Conservation (phyloP, 1,140 invertebrate genomes). For the Bombus sibiricus region DNA sequence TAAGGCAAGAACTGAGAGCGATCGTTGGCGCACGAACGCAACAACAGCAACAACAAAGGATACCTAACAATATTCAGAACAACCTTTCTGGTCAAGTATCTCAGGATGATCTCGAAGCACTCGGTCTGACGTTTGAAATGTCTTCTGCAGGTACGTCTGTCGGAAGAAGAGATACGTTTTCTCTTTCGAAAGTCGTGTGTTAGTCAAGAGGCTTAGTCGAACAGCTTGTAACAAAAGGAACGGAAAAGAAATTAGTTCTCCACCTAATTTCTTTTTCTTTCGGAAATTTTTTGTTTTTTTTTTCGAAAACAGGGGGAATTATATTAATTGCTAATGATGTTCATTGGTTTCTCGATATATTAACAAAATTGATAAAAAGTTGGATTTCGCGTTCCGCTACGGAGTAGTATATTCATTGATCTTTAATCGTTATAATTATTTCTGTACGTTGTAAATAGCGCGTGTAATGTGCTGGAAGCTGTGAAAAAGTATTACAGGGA, state of each 20-base stretch:
- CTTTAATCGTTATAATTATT: background rate
- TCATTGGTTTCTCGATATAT: slow-evolving; percentile 13
- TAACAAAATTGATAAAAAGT: slow-evolving; percentile 12
- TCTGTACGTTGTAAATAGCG: slow-evolving; percentile 11
- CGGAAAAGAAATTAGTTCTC: background rate
- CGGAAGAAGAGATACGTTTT: background rate
- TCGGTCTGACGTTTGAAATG: slow-evolving; percentile 88
- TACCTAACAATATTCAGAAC: slow-evolving; percentile 80
- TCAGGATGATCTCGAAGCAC: slow-evolving; percentile 86
- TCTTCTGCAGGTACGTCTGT: slow-evolving; percentile 84
- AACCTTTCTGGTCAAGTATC: slow-evolving; percentile 82
- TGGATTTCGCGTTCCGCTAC: background rate
- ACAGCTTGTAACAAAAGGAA: background rate
- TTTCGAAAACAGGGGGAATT: no score
- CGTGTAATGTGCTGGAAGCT: slow-evolving; percentile 53
- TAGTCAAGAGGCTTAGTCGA: background rate
- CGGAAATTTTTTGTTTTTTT: background rate
- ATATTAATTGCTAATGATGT: background rate
- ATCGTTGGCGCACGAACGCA: slow-evolving; percentile 92
- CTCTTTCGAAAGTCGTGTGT: background rate
- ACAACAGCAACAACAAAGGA: slow-evolving; percentile 82
- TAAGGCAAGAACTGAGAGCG: slow-evolving; percentile 93
- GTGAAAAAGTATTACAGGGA: slow-evolving; percentile 78
- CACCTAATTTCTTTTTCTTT: background rate
- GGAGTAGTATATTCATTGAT: background rate